A percentile compares a stretch with the other conserved stretches of the same genome.
These are phyloP conservation scores for Carassius gibelio DNA, from an alignment of 2,113 vertebrate genomes.

Conservation along the genomic window DNA sequence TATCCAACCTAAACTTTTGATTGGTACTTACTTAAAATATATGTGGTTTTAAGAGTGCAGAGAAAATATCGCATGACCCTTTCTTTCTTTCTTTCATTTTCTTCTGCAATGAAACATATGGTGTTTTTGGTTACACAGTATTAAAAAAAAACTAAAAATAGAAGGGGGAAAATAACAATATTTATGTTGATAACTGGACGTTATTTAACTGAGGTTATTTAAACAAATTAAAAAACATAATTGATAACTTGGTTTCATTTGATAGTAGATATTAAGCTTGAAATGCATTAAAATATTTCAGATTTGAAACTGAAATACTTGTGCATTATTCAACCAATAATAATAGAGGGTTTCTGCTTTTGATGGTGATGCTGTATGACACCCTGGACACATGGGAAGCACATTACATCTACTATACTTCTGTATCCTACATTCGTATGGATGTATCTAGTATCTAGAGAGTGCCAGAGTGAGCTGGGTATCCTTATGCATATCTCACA, in stretches of 20 bases:
- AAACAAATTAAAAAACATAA: background rate
- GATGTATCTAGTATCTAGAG: background rate
- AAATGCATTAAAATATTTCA: background rate
- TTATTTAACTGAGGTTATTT: background rate
- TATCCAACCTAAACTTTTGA: background rate
- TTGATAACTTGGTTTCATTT: background rate
- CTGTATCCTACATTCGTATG: background rate
- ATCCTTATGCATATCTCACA: background rate
- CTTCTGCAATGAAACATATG: no score
- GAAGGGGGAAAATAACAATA: no score
- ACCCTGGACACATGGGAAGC: background rate
- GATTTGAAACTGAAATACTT: background rate
- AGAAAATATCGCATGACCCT: no score
- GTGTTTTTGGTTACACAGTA: no score
- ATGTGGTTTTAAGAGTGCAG: background rate
- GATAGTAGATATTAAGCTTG: background rate
- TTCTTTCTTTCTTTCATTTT: no score
- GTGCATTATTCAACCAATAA: no score
- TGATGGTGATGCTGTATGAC: background rate
- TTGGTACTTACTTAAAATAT: background rate
- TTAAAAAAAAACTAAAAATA: no score
- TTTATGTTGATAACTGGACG: background rate
- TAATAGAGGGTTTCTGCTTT: background rate
- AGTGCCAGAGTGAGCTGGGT: background rate
- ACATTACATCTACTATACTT: background rate